Evolutionary conservation across 2,888 invertebrate genomes (phyloP).

Genomic region (Melanotus villosus): DNA sequence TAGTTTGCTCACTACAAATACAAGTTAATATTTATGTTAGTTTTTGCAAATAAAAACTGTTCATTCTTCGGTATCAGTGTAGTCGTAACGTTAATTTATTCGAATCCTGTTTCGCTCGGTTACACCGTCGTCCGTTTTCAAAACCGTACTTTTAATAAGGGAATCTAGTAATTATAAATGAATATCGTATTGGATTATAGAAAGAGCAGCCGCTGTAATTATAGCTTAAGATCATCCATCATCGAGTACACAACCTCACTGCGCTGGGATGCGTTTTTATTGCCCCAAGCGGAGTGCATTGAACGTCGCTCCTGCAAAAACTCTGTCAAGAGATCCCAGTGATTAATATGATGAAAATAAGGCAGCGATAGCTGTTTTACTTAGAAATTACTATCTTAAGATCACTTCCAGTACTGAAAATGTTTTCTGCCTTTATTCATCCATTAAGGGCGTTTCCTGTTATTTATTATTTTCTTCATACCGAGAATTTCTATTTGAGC

Average conservation of each 20-base stretch:
- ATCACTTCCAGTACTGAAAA: not conserved
- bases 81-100: not conserved
- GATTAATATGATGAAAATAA: constrained; percentile 31
- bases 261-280: constrained; percentile 37
- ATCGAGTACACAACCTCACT: constrained; percentile 22
- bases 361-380: constrained; percentile 6
- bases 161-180: constrained; percentile 13
- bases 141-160: not conserved
- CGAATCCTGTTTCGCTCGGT: no score
- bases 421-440: no score
- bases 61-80: not conserved
- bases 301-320: constrained; percentile 32
- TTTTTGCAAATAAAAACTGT: constrained; percentile 23
- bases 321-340: constrained; percentile 25
- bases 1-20: constrained; percentile 10
- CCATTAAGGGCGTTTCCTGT: not conserved
- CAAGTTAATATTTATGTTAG: constrained; percentile 12
- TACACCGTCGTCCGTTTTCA: not conserved
- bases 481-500: not conserved
- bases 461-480: not conserved
- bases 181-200: constrained; percentile 18
- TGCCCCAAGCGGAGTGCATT: constrained; percentile 23
- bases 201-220: constrained; percentile 21
- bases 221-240: constrained; percentile 29
- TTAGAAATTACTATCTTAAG: constrained; percentile 12